These are phyloP conservation scores for Halictus quadricinctus DNA, from an alignment of 2,888 invertebrate genomes.

Conservation along the genomic window DNA sequence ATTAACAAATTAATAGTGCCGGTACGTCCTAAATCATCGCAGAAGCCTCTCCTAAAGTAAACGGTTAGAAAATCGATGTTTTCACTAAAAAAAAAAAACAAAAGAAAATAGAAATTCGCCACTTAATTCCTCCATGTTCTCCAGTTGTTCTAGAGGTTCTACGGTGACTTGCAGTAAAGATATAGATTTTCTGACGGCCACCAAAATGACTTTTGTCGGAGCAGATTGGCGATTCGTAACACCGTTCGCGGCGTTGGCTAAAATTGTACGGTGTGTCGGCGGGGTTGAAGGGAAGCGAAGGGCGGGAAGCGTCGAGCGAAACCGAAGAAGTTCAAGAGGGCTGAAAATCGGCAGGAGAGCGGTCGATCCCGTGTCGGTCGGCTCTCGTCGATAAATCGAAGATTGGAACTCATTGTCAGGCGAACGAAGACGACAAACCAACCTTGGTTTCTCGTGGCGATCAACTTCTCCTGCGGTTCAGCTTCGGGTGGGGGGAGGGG, in stretches of 20 bases:
- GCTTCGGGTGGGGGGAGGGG: neutral
- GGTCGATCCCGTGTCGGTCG: conserved; percentile 41
- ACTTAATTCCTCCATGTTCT: no score
- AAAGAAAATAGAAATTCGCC: no score
- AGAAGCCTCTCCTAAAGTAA: no score
- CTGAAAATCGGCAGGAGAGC: conserved; percentile 23
- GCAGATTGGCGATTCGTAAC: neutral
- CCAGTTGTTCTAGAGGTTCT: no score
- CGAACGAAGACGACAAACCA: conserved; percentile 55
- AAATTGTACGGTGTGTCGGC: conserved; percentile 7
- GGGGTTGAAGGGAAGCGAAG: neutral
- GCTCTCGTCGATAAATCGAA: conserved; percentile 65
- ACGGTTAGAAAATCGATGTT: no score
- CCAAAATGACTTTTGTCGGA: neutral
- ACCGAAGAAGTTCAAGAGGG: conserved; percentile 29
- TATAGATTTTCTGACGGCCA: neutral
- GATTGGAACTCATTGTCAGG: conserved; percentile 65
- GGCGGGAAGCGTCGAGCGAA: neutral
- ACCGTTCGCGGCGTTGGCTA: neutral
- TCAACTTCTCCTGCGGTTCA: conserved; percentile 46
- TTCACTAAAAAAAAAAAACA: no score
- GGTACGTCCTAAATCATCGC: no score
- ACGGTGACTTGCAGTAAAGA: neutral
- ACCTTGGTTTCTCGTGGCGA: conserved; percentile 53
- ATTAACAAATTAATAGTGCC: no score